Evolutionary conservation across 1,140 invertebrate species (phyloP), one percentile per base, ranked within the genome.

Genomic region (Dendroctonus valens): DNA sequence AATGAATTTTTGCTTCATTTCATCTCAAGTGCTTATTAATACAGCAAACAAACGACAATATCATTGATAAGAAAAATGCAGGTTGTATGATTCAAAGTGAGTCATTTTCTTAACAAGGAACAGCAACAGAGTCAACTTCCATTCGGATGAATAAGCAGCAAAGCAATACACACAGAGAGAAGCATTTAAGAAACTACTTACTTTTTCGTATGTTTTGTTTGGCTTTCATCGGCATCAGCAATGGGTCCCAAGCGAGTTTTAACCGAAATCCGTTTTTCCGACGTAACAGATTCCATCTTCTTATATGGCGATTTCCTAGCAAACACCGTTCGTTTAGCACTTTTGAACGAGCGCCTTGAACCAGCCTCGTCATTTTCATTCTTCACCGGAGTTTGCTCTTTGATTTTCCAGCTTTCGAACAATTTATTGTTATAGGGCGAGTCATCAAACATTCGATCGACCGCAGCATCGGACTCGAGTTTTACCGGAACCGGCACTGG

Each of bases 301-400:
- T 70, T 67, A 57, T 70, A 70, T 4, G 69, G 69, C 9, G 70
- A 66, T 26, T 64, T 39, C 48, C 59, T 65, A 41, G 37, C 49
- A 57, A 69, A 72, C 26, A 70, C 57, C 26, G 67, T 67, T 15
- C 60, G 39, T 65, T 70, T 74, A 14, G 57, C 68, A 70, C 69
- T 72, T 68, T 70, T 71, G 7, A 60, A 15, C 41, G 57, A 61
- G 58, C 69, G 69, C 40, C 55, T 66, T 12, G 65, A 59, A 51
- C 7, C 53, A 49, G 14, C 42, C 11, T 38, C 46, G 41, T 69
- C 60, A 37, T 57, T 52, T 15, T 60, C 63, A 42, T 14, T 14
- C 26, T 67, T 60, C 5, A 60, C n/a, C 7, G 65, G 65, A 39
- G 65, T 67, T 48, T 41, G 40, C 49, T 67, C 65, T 54, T 67